phyloP scores from a whole-genome alignment of 2,113 vertebrate species.

The Candoia aspera region DNA sequence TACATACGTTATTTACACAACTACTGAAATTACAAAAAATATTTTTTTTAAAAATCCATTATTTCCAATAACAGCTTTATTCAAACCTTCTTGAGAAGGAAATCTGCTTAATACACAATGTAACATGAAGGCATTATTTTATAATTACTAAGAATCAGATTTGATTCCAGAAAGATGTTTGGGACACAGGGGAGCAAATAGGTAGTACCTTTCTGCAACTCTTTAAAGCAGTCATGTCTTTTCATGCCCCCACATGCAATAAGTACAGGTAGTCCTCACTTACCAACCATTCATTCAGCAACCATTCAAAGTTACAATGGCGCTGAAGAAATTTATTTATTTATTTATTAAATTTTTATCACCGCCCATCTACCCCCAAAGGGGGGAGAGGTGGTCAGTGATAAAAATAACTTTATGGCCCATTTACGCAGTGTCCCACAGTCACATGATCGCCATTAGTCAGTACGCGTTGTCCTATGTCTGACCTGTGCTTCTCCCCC shows the following conservation, averaged over 20 bases:
- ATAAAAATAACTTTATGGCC: not conserved
- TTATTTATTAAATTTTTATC: no score
- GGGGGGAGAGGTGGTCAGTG: no score
- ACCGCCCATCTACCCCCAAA: no score
- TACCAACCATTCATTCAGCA: not conserved
- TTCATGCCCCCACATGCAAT: not conserved
- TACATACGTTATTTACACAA: not conserved
- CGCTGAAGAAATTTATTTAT: not conserved
- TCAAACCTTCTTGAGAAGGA: not conserved
- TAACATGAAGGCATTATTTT: not conserved
- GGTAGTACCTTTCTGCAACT: not conserved
- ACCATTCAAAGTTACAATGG: not conserved
- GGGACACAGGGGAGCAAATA: not conserved
- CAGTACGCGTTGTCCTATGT: not conserved
- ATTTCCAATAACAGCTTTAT: not conserved
- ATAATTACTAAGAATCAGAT: not conserved
- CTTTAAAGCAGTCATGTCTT: not conserved
- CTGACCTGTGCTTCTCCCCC: not conserved
- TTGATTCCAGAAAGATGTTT: not conserved
- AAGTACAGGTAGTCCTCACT: not conserved
- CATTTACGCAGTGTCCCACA: not conserved
- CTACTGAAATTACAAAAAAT: not conserved
- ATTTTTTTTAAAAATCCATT: not conserved
- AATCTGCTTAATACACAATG: not conserved
- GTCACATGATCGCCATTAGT: no score